Base-by-base conservation (phyloP, 2,888 invertebrate species). In the Alsophila aescularia region DNA sequence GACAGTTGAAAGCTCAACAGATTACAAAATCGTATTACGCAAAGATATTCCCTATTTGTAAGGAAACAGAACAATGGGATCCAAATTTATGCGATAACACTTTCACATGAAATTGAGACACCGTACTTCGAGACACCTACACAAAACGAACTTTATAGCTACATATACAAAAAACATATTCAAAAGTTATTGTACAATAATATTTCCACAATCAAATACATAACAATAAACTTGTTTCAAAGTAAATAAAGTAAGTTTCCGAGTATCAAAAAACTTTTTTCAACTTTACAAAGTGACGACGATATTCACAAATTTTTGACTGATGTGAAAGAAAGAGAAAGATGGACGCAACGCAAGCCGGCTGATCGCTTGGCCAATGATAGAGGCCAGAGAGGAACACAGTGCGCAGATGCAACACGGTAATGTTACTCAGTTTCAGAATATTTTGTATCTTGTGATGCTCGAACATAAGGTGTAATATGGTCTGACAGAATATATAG, bases 81-180 rank as follows among this genome's bases (percentile, higher is more conserved):
- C 85, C 81, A 82, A 90, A 90, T 87, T 87, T 84, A 86, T 89
- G 87, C 87, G 85, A 88, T 85, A 85, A 88, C 87, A 91, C 91
- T 91, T 91, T 91, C 91, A 90, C 90, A 87, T 83, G 75, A 76
- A 77, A 75, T 75, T 81, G 76, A 79, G 79, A 78, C 77, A 83
- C 79, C 76, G 77, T 75, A 75, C 73, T 70, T 68, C 68, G 69
- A 84, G 85, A 86, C 88, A 91, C 90, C 90, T 90, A 91, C 90
- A 87, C 87, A 81, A 81, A 81, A 85, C 82, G 45, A 57, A 48
- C 16, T 80, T 82, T 83, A 90, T 89, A 88, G 88, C 90, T 89
- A 87, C 77, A 75, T 70, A 40, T 36, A 37, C 45, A 56, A 45
- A 35, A 50, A 44, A 29, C 43, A 49, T 41, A 8, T 18, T 40